These are phyloP conservation scores for Oncorhynchus nerka DNA, from an alignment of 2,113 vertebrate species.

Conservation along the genomic window DNA sequence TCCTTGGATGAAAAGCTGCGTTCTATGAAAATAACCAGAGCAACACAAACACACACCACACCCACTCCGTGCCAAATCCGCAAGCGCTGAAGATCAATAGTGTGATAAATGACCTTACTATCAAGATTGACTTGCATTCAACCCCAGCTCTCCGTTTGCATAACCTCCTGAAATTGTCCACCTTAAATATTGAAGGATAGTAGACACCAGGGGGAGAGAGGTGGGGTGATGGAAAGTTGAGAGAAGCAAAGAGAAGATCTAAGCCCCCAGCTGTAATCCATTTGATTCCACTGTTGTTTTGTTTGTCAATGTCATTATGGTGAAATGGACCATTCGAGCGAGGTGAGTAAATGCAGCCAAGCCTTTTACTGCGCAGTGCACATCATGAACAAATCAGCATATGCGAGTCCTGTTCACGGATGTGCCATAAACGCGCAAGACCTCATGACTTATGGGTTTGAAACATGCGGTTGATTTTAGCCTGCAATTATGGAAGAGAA, in stretches of 20 bases:
- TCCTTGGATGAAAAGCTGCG: neutral
- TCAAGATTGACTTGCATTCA: constrained; percentile 42
- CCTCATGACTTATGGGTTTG: neutral
- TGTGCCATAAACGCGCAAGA: neutral
- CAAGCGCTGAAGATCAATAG: constrained; percentile 25
- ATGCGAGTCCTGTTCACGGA: neutral
- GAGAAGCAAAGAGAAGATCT: constrained; percentile 6
- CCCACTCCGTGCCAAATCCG: constrained; percentile 25
- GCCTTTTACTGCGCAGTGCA: neutral
- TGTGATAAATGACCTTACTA: constrained; percentile 57
- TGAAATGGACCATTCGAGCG: constrained; percentile 17
- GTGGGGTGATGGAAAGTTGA: constrained; percentile 26
- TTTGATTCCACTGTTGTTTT: constrained; percentile 16
- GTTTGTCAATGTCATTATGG: constrained; percentile 15
- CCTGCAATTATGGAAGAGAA: neutral
- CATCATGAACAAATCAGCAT: neutral
- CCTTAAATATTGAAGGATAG: constrained; percentile 34
- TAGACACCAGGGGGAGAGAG: constrained; percentile 31
- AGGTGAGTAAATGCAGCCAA: neutral
- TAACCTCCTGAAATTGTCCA: constrained; percentile 35
- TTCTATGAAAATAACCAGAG: neutral
- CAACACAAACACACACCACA: neutral
- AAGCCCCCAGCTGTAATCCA: neutral
- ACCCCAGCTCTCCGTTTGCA: constrained; percentile 19
- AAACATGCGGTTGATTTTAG: constrained; percentile 1